Evolutionary conservation across 1,140 invertebrate genomes (phyloP).

Genomic region (Lutraria rhynchaena): DNA sequence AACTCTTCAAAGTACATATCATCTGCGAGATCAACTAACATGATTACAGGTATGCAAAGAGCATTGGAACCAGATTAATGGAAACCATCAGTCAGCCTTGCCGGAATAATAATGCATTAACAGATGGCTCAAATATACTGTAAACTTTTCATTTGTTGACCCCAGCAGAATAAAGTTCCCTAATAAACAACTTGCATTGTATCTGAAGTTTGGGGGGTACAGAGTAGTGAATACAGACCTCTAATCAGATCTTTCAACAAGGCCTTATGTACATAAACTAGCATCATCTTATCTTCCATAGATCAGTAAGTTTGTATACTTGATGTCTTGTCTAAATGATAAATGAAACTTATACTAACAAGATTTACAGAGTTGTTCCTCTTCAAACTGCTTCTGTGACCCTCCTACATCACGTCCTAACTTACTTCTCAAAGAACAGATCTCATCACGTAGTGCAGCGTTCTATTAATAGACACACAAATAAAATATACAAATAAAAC

Average conservation of each 20-base stretch:
- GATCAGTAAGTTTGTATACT: too few species aligned
- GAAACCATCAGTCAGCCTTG: not conserved
- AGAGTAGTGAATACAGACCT: too few species aligned
- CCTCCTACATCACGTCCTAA: not conserved
- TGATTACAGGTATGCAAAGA: not conserved
- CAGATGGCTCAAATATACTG: too few species aligned
- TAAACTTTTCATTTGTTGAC: too few species aligned
- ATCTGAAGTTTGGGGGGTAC: too few species aligned
- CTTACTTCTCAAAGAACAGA: not conserved
- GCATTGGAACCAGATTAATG: not conserved
- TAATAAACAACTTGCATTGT: not conserved
- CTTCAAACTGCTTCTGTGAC: not conserved
- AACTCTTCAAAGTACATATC: not conserved
- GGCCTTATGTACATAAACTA: too few species aligned
- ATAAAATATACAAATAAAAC: not conserved
- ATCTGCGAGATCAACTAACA: not conserved
- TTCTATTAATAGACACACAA: conserved; percentile 10
- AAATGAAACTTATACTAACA: not conserved
- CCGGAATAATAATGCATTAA: not conserved
- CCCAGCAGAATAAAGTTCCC: not conserved
- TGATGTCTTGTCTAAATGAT: not conserved
- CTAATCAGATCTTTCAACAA: too few species aligned
- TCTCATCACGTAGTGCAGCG: conserved; percentile 9
- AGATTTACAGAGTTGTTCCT: conserved; percentile 31
- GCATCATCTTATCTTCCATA: too few species aligned